phyloP scores from a whole-genome alignment of 1,140 invertebrate genomes.

The Hylyphantes graminicola region DNA sequence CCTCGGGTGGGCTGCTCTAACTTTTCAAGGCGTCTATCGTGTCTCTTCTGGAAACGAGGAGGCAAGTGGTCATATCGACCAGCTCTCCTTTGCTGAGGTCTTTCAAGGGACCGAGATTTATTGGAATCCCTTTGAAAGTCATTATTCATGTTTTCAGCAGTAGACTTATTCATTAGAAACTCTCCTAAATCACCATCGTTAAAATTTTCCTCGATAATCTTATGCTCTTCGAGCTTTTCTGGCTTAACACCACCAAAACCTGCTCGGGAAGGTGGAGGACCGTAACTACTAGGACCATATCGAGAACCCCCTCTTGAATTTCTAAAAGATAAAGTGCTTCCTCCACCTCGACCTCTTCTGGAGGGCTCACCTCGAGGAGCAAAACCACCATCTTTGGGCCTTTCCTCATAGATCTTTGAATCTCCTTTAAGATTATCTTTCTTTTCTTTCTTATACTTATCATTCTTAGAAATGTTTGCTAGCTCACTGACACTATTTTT shows the following conservation, averaged over 20 bases:
- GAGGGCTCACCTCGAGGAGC: slow-evolving; percentile 85
- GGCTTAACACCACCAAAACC: slow-evolving; percentile 71
- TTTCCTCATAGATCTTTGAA: slow-evolving; percentile 28
- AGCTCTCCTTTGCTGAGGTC: slow-evolving; percentile 51
- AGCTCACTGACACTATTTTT: slow-evolving; percentile 32
- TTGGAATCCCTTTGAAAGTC: slow-evolving; percentile 40
- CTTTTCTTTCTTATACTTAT: slow-evolving; percentile 56
- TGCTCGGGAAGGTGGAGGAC: slow-evolving; percentile 80
- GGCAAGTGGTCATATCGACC: slow-evolving; percentile 61
- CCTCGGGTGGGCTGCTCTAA: slow-evolving; percentile 63
- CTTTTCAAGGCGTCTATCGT: slow-evolving; percentile 61
- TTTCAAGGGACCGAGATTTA: slow-evolving; percentile 55
- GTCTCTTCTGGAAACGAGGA: slow-evolving; percentile 63
- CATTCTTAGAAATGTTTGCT: slow-evolving; percentile 49
- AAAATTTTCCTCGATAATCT: slow-evolving; percentile 50
- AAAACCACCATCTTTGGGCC: slow-evolving; percentile 70
- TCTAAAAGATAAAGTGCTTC: slow-evolving; percentile 65
- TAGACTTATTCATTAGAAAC: slow-evolving; percentile 18
- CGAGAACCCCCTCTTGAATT: slow-evolving; percentile 70
- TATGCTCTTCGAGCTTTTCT: slow-evolving; percentile 53
- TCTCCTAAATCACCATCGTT: slow-evolving; percentile 41
- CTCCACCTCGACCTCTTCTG: slow-evolving; percentile 73
- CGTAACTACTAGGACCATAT: slow-evolving; percentile 72
- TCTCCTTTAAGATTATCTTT: slow-evolving; percentile 48
- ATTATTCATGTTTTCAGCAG: slow-evolving; percentile 35